A percentile compares a stretch with the other conserved stretches of the same genome.
Conservation (phyloP, 53 echinoderm and acorn worm genomes). For the Echinarachnius parma region DNA sequence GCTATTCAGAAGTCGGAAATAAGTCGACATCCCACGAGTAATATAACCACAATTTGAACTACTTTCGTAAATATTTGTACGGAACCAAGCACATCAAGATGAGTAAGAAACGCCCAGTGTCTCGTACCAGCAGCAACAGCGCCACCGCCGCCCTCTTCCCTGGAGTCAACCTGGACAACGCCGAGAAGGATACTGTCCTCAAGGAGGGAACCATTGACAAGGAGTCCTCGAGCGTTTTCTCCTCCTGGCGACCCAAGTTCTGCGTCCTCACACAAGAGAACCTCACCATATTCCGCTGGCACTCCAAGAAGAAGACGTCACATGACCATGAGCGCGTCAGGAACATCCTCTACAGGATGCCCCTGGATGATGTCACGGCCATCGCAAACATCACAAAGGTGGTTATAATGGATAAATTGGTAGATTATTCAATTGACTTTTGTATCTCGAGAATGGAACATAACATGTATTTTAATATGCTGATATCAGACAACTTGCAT, state of each 20-base stretch:
- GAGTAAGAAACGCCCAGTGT: constrained; percentile 34
- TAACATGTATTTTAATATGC: too few species aligned
- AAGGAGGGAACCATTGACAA: constrained; percentile 84
- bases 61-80: too few species aligned
- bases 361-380: constrained; percentile 83
- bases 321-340: constrained; percentile 52
- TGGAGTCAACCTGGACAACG: constrained; percentile 22
- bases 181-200: constrained; percentile 52
- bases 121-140: constrained; percentile 35
- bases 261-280: constrained; percentile 75
- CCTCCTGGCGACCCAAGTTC: constrained; percentile 79
- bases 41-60: too few species aligned
- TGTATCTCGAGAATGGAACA: too few species aligned
- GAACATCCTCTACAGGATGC: constrained; percentile 71
- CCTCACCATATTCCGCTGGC: constrained; percentile 71
- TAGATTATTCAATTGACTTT: too few species aligned
- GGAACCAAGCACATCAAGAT: too few species aligned
- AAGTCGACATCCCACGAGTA: too few species aligned
- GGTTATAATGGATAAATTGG: too few species aligned
- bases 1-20: too few species aligned
- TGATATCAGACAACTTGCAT: too few species aligned
- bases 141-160: constrained; percentile 30
- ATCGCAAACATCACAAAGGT: constrained; percentile 87
- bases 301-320: constrained; percentile 54
- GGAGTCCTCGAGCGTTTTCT: constrained; percentile 70